Evolutionary conservation across 2,113 vertebrate genomes (phyloP), one percentile per base, ranked within the genome.

Genomic region (Nycticorax nycticorax): DNA sequence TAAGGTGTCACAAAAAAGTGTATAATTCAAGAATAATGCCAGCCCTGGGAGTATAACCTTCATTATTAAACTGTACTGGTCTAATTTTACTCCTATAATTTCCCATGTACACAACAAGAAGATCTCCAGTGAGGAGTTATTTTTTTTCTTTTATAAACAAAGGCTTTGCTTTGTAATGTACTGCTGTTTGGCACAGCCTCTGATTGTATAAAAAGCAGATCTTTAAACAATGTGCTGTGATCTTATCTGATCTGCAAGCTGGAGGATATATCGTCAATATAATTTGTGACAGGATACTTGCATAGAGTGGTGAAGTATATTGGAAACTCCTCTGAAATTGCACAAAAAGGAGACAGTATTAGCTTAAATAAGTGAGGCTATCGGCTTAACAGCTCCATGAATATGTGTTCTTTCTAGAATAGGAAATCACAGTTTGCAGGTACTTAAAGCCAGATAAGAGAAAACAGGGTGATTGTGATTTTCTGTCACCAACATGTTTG

Each of bases 231-330:
- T 82, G n/a, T 76, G 48, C 69, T 82, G 32, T 68, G 77, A 89
- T 95, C 56, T 75, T 93, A 93, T 72, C 94, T 95, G 81, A 72
- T 76, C 66, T 84, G 19, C 69, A 87, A 69, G 66, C 62, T 96
- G 77, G 43, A 88, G 47, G 43, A 75, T 72, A 15, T 74, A 72
- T 75, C 43, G 71, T 72, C 73, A 23, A 75, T 86, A 30, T 89
- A 81, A 79, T 91, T 92, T 84, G 76, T 87, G 48, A 60, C 72
- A 95, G 48, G 33, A 33, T 89, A 91, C 84, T 93, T 94, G 62
- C 60, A 66, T 85, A 87, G 73, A 43, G 22, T 72, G 39, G 64
- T 81, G 73, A 82, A 45, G 28, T 60, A 14, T 77, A 43, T 67
- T 86, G 73, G 55, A 84, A 95, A 75, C 79, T 75, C 27, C 37